Conservation (phyloP, 2,888 invertebrate species). For the Ptychoptera albimana region DNA sequence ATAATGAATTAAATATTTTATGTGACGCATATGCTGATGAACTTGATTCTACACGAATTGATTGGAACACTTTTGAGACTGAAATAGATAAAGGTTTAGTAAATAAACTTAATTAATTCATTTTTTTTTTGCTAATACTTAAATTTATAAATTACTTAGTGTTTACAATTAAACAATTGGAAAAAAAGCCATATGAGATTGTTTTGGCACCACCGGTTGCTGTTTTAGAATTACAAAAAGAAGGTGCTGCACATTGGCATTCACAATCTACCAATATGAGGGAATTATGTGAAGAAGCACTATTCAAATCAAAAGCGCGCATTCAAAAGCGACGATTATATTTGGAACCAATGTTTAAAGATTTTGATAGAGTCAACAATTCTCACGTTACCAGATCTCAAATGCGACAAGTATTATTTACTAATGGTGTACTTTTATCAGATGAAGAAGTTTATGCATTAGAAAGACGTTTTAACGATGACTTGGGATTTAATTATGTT, state of each 20-base stretch:
- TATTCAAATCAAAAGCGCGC: conserved; percentile 44
- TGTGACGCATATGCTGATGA: conserved; percentile 52
- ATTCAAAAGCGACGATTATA: conserved; percentile 43
- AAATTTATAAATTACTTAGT: conserved; percentile 26
- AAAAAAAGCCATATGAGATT: conserved; percentile 46
- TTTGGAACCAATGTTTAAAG: conserved; percentile 50
- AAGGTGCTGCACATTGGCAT: conserved; percentile 35
- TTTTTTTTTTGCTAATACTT: too few species aligned
- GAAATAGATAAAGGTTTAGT: conserved; percentile 57
- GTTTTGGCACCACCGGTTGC: conserved; percentile 39
- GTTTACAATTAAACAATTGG: conserved; percentile 47
- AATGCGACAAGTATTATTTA: conserved; percentile 51
- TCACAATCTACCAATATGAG: conserved; percentile 22
- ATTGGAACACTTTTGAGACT: conserved; percentile 63
- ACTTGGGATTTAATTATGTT: conserved; percentile 58
- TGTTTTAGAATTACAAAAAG: conserved; percentile 31
- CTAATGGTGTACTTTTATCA: conserved; percentile 48
- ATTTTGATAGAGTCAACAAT: conserved; percentile 52
- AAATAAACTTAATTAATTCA: too few species aligned
- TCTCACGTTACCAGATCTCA: conserved; percentile 56
- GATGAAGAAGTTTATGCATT: conserved; percentile 50
- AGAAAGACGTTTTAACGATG: conserved; percentile 53
- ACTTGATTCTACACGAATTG: conserved; percentile 47
- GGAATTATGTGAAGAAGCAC: conserved; percentile 42
- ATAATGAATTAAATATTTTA: conserved; percentile 46